These are phyloP conservation scores for Armadillidium nasatum DNA, from an alignment of 1,140 invertebrate species.

Conservation along the genomic window DNA sequence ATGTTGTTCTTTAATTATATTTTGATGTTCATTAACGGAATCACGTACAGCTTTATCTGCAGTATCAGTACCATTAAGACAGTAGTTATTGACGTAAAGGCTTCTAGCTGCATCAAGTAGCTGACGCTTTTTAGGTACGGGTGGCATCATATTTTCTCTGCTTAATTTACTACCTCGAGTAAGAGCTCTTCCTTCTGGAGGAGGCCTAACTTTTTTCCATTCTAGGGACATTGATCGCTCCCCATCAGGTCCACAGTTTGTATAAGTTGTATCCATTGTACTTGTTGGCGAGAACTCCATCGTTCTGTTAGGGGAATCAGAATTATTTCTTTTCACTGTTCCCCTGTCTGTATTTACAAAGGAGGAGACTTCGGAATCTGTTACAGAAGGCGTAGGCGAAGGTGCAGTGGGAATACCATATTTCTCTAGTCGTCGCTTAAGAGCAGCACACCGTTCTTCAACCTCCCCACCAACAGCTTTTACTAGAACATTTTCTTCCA, in stretches of 20 bases:
- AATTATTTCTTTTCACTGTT: conserved; percentile 28
- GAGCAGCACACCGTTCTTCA: conserved; percentile 65
- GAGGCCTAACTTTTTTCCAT: conserved; percentile 3
- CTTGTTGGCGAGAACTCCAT: background rate
- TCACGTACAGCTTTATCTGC: background rate
- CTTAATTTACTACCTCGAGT: background rate
- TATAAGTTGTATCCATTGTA: conserved; percentile 34
- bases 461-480: conserved; percentile 70
- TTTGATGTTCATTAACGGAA: background rate
- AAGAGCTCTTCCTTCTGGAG: background rate
- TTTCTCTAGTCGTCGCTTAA: conserved; percentile 57
- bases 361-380: conserved; percentile 42
- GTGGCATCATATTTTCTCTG: background rate
- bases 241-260: conserved; percentile 28
- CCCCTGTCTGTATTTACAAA: conserved; percentile 34
- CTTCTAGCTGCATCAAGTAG: background rate
- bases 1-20: background rate
- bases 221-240: conserved; percentile 23
- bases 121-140: background rate
- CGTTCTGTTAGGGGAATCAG: conserved; percentile 17
- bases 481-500: conserved; percentile 70
- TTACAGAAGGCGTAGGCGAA: conserved; percentile 37
- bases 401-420: conserved; percentile 46
- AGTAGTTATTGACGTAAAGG: background rate
- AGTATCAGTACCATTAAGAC: background rate